Base-by-base conservation (phyloP, 1,140 invertebrate species). In the Venturia canescens region DNA sequence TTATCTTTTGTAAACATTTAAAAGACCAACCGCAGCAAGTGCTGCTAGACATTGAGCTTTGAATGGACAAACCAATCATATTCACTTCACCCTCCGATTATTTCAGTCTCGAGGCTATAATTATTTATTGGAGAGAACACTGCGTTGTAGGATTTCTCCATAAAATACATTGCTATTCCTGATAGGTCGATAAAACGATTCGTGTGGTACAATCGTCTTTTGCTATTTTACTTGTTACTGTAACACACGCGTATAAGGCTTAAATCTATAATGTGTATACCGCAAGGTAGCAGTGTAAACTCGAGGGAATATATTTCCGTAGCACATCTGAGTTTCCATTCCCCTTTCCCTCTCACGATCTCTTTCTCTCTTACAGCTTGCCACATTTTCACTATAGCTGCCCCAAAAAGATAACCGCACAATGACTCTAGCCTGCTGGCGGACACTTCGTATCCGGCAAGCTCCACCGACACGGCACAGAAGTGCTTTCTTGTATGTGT, bases 351-450 rank as follows among this genome's bases (percentile, higher is more conserved):
- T 78, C 63, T 80, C 50, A 29, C 53, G 53, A 44, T 44, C 34
- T 48, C 70, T 80, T 74, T 69, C 67, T 82, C 60, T 63, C 60
- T 26, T 15, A 27, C 53, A 74, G 18, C 50, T 21, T 53, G 50
- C 50, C 44, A 79, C 77, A 71, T 79, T 38, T 70, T 76, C 77
- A 80, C 50, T 27, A 23, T 67, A 71, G 79, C 78, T 84, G 86
- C 79, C 82, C 86, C 82, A 87, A 87, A 88, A 88, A 88, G 87
- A 88, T 88, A 88, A 88, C 86, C 83, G 84, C 79, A 75, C 16
- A 76, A 60, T 44, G 72, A 76, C 53, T 21, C 44, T 21, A 57
- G 72, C 53, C 21, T 63, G 60, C 60, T 63, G 60, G 60, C 21
- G 9, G 82, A 86, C 79, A 82, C 79, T 80, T 86, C 80, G 85